phyloP scores from a whole-genome alignment of 2,888 invertebrate species.

The Melitaea athalia region DNA sequence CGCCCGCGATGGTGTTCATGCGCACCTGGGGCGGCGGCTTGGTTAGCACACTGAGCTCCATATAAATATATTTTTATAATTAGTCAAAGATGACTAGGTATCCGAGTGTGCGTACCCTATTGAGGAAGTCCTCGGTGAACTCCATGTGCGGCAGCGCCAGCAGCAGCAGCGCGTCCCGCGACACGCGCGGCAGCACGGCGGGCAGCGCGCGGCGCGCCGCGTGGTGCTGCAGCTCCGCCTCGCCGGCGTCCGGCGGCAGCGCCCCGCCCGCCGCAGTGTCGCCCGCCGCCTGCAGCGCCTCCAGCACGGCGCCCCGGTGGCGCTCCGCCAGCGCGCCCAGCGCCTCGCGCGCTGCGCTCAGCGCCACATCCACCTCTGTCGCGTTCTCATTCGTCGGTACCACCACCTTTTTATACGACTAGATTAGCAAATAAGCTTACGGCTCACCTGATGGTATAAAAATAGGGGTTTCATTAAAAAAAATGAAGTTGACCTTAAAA shows the following conservation, averaged over 20 bases:
- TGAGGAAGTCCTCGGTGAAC: slow-evolving; percentile 92
- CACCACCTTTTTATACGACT: slow-evolving; percentile 20
- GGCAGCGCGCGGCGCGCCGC: slow-evolving; percentile 86
- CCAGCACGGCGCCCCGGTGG: slow-evolving; percentile 41
- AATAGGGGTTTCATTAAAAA: too few species aligned
- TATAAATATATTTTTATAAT: not conserved
- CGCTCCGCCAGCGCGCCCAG: slow-evolving; percentile 35
- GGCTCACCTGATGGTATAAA: too few species aligned
- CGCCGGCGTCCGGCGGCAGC: slow-evolving; percentile 22
- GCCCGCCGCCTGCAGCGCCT: slow-evolving; percentile 35
- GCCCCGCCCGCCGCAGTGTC: slow-evolving; percentile 28
- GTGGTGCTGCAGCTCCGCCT: slow-evolving; percentile 85
- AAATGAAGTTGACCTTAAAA: too few species aligned
- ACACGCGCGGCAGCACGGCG: slow-evolving; percentile 86
- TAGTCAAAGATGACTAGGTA: too few species aligned
- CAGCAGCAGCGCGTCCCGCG: slow-evolving; percentile 88
- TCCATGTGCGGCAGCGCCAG: slow-evolving; percentile 86
- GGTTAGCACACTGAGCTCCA: too few species aligned
- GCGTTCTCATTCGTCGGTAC: slow-evolving; percentile 25
- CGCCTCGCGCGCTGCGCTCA: slow-evolving; percentile 37
- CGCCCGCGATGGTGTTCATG: slow-evolving; percentile 95
- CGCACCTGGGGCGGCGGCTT: slow-evolving; percentile 83
- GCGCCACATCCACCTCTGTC: slow-evolving; percentile 27
- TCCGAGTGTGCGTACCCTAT: slow-evolving; percentile 87
- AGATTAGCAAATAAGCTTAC: slow-evolving; percentile 7